phyloP scores from a whole-genome alignment of 2,888 invertebrate genomes.

The Chelonus formosanus region DNA sequence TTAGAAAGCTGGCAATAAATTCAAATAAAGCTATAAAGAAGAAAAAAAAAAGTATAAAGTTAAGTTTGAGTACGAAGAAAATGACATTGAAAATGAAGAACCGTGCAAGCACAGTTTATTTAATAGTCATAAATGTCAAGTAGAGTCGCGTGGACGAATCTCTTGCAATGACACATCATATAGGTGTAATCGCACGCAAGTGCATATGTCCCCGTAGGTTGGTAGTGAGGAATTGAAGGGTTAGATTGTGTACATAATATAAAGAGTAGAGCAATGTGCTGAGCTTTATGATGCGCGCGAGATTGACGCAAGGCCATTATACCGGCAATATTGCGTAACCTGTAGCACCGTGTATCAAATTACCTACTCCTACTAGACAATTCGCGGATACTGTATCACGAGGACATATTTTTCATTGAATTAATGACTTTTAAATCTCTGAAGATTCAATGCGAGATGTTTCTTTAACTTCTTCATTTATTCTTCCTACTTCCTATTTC shows the following conservation, averaged over 20 bases:
- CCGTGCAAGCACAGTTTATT: slow-evolving; percentile 20
- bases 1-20: background rate
- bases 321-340: slow-evolving; percentile 52
- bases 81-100: slow-evolving; percentile 29
- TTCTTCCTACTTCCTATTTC: no score
- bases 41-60: background rate
- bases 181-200: slow-evolving; percentile 4
- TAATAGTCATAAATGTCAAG: slow-evolving; percentile 28
- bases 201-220: background rate
- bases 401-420: background rate
- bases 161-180: slow-evolving; percentile 12
- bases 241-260: background rate
- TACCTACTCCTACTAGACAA: background rate
- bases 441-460: background rate
- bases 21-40: background rate
- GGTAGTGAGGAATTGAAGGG: background rate
- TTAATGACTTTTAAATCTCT: background rate
- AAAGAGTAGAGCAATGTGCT: slow-evolving; percentile 20
- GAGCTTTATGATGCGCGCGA: slow-evolving; percentile 45
- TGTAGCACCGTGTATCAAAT: slow-evolving; percentile 16
- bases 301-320: slow-evolving; percentile 59
- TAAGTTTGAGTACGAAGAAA: slow-evolving; percentile 1
- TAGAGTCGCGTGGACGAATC: slow-evolving; percentile 28
- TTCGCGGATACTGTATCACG: background rate
- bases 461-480: background rate